Base-by-base conservation (phyloP, 2,888 invertebrate genomes). In the Microctonus hyperodae region DNA sequence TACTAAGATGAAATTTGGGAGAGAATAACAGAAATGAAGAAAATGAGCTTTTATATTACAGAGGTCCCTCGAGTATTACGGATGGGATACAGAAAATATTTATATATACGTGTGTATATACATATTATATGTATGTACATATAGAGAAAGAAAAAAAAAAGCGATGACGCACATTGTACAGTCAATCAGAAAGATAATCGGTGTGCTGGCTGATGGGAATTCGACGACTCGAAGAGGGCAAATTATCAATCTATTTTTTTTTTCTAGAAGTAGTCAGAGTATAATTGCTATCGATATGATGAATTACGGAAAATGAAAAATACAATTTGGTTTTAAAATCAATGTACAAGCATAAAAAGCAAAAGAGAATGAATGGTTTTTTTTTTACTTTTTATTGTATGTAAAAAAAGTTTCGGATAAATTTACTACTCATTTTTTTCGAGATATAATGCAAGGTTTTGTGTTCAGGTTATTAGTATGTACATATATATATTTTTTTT, bases 141-240 rank as follows among this genome's bases (percentile, higher is more conserved):
- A 9, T 35, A n/a, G 35, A 35, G 35, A 35, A 66, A 60, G 59
- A 37, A 11, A 35, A 60, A 59, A 37, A 11, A 35, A 66, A 23
- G 50, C 58, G 71, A 72, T 57, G 63, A 70, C 68, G 65, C 70
- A 71, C 68, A 68, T 68, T 70, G 69, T 68, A 73, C n/a, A 3
- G 71, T 74, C 72, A 74, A 73, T 74, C 74, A 72, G 69, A 64
- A 69, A 73, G 74, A 74, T 74, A 74, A 74, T 74, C 73, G 71
- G 66, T 66, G 40, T 53, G 62, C 56, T 67, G 64, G 70, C 68
- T 68, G n/a, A n/a, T n/a, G 64, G 68, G 63, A 67, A 68, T 67
- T 65, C 64, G 69, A 64, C 64, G 69, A 70, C 64, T 64, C 65
- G 65, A 68, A 68, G 68, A 71, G 69, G 72, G 69, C 65, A 33